Evolutionary conservation across 1,140 invertebrate species (phyloP).

Genomic region (Heliconius himera): DNA sequence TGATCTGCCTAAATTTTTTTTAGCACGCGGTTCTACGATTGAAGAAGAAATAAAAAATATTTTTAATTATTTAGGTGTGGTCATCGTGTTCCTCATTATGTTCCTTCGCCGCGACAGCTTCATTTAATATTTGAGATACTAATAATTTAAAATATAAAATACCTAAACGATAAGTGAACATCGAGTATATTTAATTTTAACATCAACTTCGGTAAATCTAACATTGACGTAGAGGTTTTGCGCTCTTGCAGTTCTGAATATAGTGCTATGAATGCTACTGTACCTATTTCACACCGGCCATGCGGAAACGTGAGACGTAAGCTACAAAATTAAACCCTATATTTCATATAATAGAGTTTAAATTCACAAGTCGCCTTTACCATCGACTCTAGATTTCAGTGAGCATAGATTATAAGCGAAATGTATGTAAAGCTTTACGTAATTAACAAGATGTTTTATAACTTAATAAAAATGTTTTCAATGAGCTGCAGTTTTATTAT

Average conservation of each 20-base stretch:
- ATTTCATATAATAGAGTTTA: background rate
- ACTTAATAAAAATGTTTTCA: slow-evolving; percentile 7
- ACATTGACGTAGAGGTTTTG: slow-evolving; percentile 1
- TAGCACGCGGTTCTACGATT: no score
- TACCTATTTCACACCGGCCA: slow-evolving; percentile 23
- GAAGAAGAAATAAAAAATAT: no score
- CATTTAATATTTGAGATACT: background rate
- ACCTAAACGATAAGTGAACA: background rate
- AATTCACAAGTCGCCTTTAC: background rate
- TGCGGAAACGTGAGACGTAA: slow-evolving; percentile 2
- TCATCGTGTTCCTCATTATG: no score
- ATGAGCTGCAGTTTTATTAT: background rate
- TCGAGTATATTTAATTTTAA: background rate
- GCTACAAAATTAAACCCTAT: background rate
- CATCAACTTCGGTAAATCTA: background rate
- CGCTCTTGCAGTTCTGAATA: slow-evolving; percentile 22
- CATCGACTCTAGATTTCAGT: slow-evolving; percentile 1
- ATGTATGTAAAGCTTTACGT: slow-evolving; percentile 7
- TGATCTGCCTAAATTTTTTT: no score
- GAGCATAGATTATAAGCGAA: background rate
- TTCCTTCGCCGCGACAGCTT: no score
- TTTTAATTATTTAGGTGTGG: no score
- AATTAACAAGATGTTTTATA: slow-evolving; percentile 14
- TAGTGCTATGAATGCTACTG: slow-evolving; percentile 8
- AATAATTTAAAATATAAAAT: background rate